Base-by-base conservation (phyloP, 2,113 vertebrate species). In the Phrynocephalus versicolor region DNA sequence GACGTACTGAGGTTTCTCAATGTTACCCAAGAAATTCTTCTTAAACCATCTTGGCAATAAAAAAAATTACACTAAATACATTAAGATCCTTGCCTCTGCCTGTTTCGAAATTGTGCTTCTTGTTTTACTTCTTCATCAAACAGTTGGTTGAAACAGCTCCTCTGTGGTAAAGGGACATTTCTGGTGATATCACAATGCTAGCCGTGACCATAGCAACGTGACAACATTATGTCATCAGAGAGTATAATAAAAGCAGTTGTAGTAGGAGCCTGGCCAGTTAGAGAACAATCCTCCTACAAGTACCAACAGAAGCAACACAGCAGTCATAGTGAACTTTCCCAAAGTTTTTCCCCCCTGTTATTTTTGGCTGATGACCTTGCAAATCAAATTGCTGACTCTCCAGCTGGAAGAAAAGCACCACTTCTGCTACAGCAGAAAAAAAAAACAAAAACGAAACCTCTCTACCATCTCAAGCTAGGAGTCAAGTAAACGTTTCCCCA, bases 81-180 rank as follows among this genome's bases (percentile, higher is more conserved):
- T 9, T 9, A 27, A 65, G 18, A 65, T 27, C 1, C 30, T 30
- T 30, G 64, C 64, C 41, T 0, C 30, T 87, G 87, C 76, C 14
- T 3, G 4, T 74, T 65, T 88, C 81, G 84, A 74, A 89, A 91
- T 8, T 5, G 88, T 88, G 35, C 3, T 81, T 79, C 25, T 77
- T 88, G 67, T 23, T n/a, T 82, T 89, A 86, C 76, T 19, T 69
- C 80, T 79, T 85, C 83, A 85, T 89, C 86, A 90, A 77, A 67
- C 16, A 83, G 85, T 69, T 89, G 78, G 71, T 88, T 88, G 91
- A 91, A 90, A 62, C 89, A 84, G 78, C 4, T 82, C 15, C 89
- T 92, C 81, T 85, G 23, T 85, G 21, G 13, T 35, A 6, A 10
- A 19, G 79, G 81, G 27, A 51, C 71, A 16, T 60, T n/a, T 85